Evolutionary conservation across 2,888 invertebrate species (phyloP).

Genomic region (Drosophila rellima): DNA sequence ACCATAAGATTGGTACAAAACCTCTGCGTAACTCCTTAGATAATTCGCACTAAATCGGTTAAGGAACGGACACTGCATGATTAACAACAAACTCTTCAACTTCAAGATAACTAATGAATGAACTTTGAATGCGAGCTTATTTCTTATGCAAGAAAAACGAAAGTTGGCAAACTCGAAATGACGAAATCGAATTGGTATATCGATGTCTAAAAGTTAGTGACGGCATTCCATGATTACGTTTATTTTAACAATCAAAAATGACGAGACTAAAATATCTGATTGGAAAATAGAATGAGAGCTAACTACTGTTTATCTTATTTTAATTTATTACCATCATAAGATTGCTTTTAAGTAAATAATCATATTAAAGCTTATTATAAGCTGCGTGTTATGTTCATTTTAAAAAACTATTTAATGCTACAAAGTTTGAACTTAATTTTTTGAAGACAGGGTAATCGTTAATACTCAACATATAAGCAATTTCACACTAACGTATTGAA

Average conservation of each 20-base stretch:
- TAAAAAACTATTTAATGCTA: no score
- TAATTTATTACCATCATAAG: not conserved
- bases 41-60: constrained; percentile 92
- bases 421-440: no score
- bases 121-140: constrained; percentile 49
- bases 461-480: no score
- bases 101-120: constrained; percentile 22
- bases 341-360: not conserved
- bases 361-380: no score
- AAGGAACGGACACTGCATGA: constrained; percentile 95
- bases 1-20: constrained; percentile 92
- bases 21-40: constrained; percentile 92
- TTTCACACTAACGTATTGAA: no score
- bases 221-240: constrained; percentile 9
- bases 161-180: constrained; percentile 26
- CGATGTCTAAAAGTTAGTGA: constrained; percentile 26
- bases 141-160: constrained; percentile 71
- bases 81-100: constrained; percentile 17
- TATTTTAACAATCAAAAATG: not conserved
- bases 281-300: not conserved
- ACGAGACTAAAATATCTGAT: constrained; percentile 4
- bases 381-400: no score
- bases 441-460: no score
- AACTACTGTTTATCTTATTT: not conserved
- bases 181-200: constrained; percentile 32